Conservation (phyloP, 2,888 invertebrate genomes). For the Melipona beecheii region DNA sequence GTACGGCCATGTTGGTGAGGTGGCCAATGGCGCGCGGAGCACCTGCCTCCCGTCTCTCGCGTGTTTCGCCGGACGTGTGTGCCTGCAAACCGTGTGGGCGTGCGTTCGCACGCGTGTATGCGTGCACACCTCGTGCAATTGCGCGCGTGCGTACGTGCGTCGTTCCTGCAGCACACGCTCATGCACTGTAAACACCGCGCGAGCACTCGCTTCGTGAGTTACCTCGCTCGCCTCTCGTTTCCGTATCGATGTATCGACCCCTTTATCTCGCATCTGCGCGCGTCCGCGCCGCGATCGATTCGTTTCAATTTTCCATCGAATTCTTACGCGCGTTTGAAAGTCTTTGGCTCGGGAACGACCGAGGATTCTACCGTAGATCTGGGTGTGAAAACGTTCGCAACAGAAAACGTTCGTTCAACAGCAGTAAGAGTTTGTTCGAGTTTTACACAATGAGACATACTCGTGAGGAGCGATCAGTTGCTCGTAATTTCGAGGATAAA, state of each 20-base stretch:
- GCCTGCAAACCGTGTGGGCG: conserved; percentile 77
- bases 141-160: conserved; percentile 57
- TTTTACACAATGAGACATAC: too few species aligned
- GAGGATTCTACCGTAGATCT: not conserved
- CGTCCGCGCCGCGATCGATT: not conserved
- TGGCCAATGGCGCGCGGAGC: conserved; percentile 83
- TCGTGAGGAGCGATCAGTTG: not conserved
- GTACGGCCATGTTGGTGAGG: conserved; percentile 83
- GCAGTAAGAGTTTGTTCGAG: too few species aligned
- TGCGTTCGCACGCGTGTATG: conserved; percentile 72
- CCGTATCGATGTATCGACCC: conserved; percentile 23
- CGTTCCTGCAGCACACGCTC: conserved; percentile 36
- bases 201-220: conserved; percentile 37
- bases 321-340: not conserved
- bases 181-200: conserved; percentile 36
- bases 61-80: conserved; percentile 77
- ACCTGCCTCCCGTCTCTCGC: conserved; percentile 82
- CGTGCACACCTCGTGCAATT: conserved; percentile 62
- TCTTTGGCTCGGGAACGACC: too few species aligned
- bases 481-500: not conserved
- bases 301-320: too few species aligned
- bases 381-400: not conserved
- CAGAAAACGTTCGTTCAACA: too few species aligned
- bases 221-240: conserved; percentile 31
- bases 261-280: conserved; percentile 5